Base-by-base conservation (phyloP, 2,113 vertebrate species). In the Aldabrachelys gigantea region DNA sequence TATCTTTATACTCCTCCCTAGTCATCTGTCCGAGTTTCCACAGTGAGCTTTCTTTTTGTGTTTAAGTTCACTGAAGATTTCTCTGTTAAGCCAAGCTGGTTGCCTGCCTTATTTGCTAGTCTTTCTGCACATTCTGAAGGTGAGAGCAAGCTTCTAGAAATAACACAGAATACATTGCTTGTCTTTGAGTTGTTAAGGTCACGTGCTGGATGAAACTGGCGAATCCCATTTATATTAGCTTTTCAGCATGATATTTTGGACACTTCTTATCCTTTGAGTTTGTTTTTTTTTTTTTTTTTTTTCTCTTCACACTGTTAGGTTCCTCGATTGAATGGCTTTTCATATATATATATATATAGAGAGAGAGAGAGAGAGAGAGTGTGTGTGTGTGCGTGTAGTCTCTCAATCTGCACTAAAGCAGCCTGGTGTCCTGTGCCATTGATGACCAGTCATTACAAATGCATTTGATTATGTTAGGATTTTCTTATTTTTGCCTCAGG, bases 301-400 rank as follows among this genome's bases (percentile, higher is more conserved):
- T 38, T 65, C 38, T 65, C 65, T 38, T 65, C 38, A 27, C 17
- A 24, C 47, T 35, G 47, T 14, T 75, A 38, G 11, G 2, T 91
- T 89, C 90, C 83, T 86, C 2, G 4, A 0, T 1, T 22, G 54
- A 10, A 3, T 5, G 44, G 3, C 31, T n/a, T 7, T 2, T 5
- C 12, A 49, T 49, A 10, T 41, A n/a, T n/a, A n/a, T n/a, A n/a
- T n/a, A n/a, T n/a, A n/a, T n/a, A n/a, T n/a, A n/a, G 47, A 49
- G 47, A 49, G 47, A 9, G 47, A 49, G 47, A 11, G 49, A 49
- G 49, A 49, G 49, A 12, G 19, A 12, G 44, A n/a, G 44, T 6
- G 44, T 44, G 44, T 44, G 44, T 44, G 44, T 44, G 44, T 6
- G 44, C 7, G 0, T 5, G 16, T 5, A 62, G 31, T 2, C n/a